These are phyloP conservation scores for Meloidogyne floridensis DNA, from an alignment of 1,140 invertebrate species.

Conservation along the genomic window DNA sequence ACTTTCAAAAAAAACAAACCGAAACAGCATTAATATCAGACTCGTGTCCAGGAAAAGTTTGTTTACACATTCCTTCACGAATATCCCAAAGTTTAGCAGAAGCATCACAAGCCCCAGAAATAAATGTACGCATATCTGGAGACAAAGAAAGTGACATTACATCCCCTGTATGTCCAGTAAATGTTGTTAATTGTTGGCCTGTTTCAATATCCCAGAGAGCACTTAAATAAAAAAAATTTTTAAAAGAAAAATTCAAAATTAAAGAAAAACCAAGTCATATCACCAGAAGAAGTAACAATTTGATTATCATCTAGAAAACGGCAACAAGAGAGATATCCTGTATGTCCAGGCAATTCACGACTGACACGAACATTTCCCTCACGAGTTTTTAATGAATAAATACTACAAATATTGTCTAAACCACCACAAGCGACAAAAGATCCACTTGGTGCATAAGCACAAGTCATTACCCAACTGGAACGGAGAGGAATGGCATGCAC, in stretches of 20 bases:
- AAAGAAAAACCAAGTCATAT: conserved; percentile 90
- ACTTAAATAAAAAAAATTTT: conserved; percentile 71
- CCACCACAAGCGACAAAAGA: conserved; percentile 96
- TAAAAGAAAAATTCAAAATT: neutral
- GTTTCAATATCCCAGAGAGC: conserved; percentile 98
- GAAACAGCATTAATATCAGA: conserved; percentile 97
- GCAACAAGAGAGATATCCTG: conserved; percentile 95
- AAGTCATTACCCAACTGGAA: conserved; percentile 98
- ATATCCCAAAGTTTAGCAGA: conserved; percentile 98
- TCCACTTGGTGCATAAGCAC: conserved; percentile 94
- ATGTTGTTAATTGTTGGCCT: conserved; percentile 92
- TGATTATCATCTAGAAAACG: conserved; percentile 97
- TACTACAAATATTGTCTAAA: conserved; percentile 97
- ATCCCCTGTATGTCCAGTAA: conserved; percentile 94
- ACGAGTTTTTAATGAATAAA: conserved; percentile 90
- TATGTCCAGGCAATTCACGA: conserved; percentile 92
- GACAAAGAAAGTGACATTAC: conserved; percentile 94
- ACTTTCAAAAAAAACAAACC: conserved; percentile 70
- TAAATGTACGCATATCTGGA: conserved; percentile 92
- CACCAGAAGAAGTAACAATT: conserved; percentile 95
- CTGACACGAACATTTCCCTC: conserved; percentile 94
- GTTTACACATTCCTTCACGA: conserved; percentile 91
- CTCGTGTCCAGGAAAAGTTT: conserved; percentile 97
- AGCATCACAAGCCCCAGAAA: conserved; percentile 94
- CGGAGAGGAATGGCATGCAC: conserved; percentile 93